A percentile compares a stretch with the other conserved stretches of the same genome.
Conservation (phyloP, 1,140 invertebrate species). For the Ceratina calcarata region DNA sequence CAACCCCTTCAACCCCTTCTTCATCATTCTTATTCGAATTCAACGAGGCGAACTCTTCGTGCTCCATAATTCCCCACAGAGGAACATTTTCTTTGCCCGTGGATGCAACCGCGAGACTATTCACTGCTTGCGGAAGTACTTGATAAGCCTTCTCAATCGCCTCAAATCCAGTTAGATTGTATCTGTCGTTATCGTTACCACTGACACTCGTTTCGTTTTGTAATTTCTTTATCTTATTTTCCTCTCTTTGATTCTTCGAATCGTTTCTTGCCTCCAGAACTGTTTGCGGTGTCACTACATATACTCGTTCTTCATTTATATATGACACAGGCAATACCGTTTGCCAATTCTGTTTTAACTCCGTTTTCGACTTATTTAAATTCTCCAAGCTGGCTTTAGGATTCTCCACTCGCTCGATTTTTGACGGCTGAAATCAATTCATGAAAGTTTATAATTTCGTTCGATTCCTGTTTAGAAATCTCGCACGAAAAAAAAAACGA, state of each 20-base stretch:
- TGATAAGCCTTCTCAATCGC: conserved; percentile 76
- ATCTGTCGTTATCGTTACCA: neutral
- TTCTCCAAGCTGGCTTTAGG: neutral
- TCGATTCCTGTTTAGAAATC: neutral
- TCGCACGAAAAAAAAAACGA: neutral
- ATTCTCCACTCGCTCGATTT: conserved; percentile 14
- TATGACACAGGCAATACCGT: conserved; percentile 85
- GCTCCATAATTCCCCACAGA: conserved; percentile 79
- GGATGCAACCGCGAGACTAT: conserved; percentile 75
- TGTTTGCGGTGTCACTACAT: conserved; percentile 88
- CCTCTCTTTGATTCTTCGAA: conserved; percentile 33
- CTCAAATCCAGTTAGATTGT: conserved; percentile 49
- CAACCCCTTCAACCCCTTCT: conserved; percentile 37
- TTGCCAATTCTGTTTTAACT: conserved; percentile 80
- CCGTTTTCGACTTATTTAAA: neutral
- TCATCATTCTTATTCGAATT: conserved; percentile 47
- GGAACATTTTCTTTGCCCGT: conserved; percentile 72
- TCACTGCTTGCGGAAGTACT: conserved; percentile 78
- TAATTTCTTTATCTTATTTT: neutral
- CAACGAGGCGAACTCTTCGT: conserved; percentile 69
- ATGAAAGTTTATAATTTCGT: too few species aligned
- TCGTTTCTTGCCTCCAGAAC: conserved; percentile 21
- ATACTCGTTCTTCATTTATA: conserved; percentile 88
- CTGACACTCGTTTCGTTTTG: neutral
- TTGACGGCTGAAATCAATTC: neutral